These are phyloP conservation scores for Eremophila alpestris DNA, from an alignment of 2,797 vertebrate genomes.

Conservation along the genomic window DNA sequence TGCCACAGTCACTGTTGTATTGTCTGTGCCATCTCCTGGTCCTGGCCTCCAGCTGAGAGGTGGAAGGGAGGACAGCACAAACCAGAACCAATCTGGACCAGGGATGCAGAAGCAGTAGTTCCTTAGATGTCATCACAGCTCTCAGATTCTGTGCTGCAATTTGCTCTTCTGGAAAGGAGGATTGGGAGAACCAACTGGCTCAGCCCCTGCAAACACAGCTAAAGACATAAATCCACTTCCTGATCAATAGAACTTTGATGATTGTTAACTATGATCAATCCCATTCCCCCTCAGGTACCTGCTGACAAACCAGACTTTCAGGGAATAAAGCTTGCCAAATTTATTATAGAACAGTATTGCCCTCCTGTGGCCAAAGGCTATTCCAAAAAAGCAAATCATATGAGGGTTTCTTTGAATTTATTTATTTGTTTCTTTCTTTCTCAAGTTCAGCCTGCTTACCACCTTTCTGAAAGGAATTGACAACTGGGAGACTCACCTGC, in stretches of 20 bases:
- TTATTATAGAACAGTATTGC: slow-evolving; percentile 58
- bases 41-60: not conserved
- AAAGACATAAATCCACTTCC: not conserved
- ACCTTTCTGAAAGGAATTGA: not conserved
- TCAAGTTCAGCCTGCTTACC: not conserved
- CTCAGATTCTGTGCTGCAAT: not conserved
- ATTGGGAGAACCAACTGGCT: not conserved
- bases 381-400: not conserved
- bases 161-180: not conserved
- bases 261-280: not conserved
- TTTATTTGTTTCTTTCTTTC: not conserved
- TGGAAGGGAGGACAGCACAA: not conserved
- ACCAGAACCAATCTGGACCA: not conserved
- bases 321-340: not conserved
- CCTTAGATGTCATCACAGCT: not conserved
- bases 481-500: not conserved
- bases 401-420: not conserved
- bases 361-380: slow-evolving; percentile 54
- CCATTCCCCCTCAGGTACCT: not conserved
- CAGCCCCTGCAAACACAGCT: not conserved
- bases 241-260: slow-evolving; percentile 9
- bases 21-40: not conserved
- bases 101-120: not conserved
- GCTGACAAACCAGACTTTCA: not conserved
- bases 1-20: not conserved